Conservation (phyloP, 2,113 vertebrate genomes). For the Mesoclemmys tuberculata region DNA sequence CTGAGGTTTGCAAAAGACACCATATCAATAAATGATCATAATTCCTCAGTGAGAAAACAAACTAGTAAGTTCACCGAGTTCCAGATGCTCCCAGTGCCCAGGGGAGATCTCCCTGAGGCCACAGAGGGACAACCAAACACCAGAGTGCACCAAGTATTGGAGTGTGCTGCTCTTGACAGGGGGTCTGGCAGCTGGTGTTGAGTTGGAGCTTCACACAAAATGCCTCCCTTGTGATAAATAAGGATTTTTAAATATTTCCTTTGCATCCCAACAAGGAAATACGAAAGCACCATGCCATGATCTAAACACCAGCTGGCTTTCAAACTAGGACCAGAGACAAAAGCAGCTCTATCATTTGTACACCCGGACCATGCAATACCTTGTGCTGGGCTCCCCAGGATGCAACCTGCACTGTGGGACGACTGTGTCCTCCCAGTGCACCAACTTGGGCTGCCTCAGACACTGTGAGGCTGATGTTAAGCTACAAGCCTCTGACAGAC, state of each 20-base stretch:
- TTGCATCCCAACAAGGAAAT: background rate
- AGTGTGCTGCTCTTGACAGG: accelerated
- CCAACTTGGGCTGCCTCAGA: no score
- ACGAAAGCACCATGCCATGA: accelerated
- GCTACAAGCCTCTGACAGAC: no score
- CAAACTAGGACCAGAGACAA: background rate
- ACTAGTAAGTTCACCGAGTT: background rate
- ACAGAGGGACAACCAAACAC: background rate
- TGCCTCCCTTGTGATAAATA: background rate
- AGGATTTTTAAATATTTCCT: background rate
- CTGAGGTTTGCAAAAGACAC: slow-evolving; percentile 31
- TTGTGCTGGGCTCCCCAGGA: no score
- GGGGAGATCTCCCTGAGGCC: background rate
- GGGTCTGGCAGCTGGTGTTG: background rate
- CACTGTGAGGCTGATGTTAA: no score
- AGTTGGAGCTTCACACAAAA: accelerated
- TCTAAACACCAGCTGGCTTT: accelerated
- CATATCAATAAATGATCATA: slow-evolving; percentile 30
- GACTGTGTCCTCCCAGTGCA: no score
- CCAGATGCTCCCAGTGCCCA: background rate
- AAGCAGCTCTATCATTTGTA: background rate
- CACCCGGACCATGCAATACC: background rate
- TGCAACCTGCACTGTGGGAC: no score
- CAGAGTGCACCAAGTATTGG: accelerated
- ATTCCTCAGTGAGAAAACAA: background rate